Conservation (phyloP, 2,797 vertebrate genomes). For the Kryptopterus vitreolus region DNA sequence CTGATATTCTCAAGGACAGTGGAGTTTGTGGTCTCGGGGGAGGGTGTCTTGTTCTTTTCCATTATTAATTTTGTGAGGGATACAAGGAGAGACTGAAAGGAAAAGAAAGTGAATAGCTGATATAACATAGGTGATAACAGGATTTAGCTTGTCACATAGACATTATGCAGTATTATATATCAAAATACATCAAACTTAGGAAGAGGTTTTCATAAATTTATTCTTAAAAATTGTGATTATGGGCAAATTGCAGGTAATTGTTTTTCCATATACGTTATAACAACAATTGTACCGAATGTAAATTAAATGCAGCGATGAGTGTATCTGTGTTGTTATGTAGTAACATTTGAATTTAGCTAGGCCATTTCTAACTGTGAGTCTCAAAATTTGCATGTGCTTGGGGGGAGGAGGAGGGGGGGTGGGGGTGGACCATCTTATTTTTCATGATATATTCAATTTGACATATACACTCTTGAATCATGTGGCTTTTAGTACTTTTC, state of each 20-base stretch:
- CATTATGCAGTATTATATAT: neutral
- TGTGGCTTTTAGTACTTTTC: no score
- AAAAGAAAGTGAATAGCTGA: neutral
- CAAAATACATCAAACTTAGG: neutral
- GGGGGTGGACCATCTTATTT: no score
- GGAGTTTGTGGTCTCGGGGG: neutral
- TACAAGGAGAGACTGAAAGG: no score
- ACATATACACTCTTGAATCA: no score
- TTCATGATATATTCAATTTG: no score
- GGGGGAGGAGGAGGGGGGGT: no score
- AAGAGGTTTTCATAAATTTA: neutral
- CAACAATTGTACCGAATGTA: neutral
- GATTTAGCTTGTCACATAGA: neutral
- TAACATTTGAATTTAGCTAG: no score
- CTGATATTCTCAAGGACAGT: neutral
- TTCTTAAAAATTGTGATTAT: neutral
- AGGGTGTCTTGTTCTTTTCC: neutral
- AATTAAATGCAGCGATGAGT: neutral
- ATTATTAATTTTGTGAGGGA: neutral
- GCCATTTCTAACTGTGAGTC: no score
- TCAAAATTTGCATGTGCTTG: no score
- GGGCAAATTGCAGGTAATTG: neutral
- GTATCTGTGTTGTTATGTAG: neutral
- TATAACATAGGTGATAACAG: neutral
- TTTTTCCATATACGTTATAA: no score